A percentile compares a stretch with the other conserved stretches of the same genome.
Evolutionary conservation across 2,113 vertebrate genomes (phyloP).

Genomic region (Spermophilus dauricus): DNA sequence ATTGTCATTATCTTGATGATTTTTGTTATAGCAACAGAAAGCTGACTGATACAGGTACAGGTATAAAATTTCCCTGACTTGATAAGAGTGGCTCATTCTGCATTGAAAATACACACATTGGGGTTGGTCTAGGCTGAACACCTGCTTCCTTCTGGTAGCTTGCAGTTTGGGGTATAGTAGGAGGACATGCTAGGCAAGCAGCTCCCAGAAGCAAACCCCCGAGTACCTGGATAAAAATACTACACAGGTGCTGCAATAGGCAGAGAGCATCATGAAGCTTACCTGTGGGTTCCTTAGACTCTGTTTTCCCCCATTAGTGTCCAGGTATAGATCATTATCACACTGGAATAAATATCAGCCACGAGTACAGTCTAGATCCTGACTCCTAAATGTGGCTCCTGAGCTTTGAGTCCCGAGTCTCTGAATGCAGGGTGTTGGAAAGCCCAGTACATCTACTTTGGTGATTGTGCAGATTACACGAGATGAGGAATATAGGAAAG

Average conservation of each 20-base stretch:
- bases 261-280: neutral
- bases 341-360: neutral
- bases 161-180: neutral
- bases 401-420: neutral
- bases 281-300: neutral
- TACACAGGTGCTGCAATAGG: accelerated
- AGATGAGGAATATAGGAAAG: neutral
- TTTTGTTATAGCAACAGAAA: no score
- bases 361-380: neutral
- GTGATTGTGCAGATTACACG: neutral
- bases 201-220: no score
- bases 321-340: neutral
- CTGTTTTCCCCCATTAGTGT: neutral
- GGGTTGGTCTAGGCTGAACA: neutral
- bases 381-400: neutral
- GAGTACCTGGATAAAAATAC: neutral
- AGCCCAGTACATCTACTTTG: neutral
- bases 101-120: neutral
- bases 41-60: no score
- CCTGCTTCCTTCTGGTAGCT: neutral
- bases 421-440: neutral
- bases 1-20: no score
- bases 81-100: neutral
- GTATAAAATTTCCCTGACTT: neutral
- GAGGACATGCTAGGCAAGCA: neutral